phyloP scores from a whole-genome alignment of 2,888 invertebrate species.

The Cepaea hortensis region DNA sequence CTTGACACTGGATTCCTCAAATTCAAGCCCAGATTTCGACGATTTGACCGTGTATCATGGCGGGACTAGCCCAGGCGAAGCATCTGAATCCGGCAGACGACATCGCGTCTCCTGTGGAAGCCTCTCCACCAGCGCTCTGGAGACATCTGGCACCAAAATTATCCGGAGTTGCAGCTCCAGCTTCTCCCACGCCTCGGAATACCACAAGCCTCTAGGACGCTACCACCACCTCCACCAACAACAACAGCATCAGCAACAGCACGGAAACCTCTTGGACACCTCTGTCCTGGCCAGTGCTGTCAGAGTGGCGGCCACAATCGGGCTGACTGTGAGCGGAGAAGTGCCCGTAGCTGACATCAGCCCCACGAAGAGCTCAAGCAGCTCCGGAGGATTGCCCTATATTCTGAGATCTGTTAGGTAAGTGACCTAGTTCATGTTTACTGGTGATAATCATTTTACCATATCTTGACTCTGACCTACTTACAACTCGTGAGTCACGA shows the following conservation, averaged over 20 bases:
- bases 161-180: slow-evolving; percentile 43
- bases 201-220: slow-evolving; percentile 40
- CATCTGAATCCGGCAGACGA: slow-evolving; percentile 19
- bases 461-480: too few species aligned
- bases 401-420: slow-evolving; percentile 47
- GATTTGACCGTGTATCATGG: neutral
- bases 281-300: slow-evolving; percentile 46
- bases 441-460: too few species aligned
- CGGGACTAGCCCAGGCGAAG: slow-evolving; percentile 5
- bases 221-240: slow-evolving; percentile 30
- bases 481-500: too few species aligned
- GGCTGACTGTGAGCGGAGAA: slow-evolving; percentile 39
- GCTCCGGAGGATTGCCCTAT: slow-evolving; percentile 34
- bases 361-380: slow-evolving; percentile 19
- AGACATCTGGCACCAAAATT: slow-evolving; percentile 39
- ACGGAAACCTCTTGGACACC: slow-evolving; percentile 22
- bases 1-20: slow-evolving; percentile 40
- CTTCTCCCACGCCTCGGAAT: slow-evolving; percentile 36
- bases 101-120: slow-evolving; percentile 43
- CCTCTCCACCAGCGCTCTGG: slow-evolving; percentile 9
- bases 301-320: slow-evolving; percentile 42
- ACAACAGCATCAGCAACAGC: slow-evolving; percentile 28
- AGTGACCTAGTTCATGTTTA: neutral
- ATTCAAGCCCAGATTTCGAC: slow-evolving; percentile 17
- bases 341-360: slow-evolving; percentile 31